phyloP scores from a whole-genome alignment of 2,797 vertebrate species.

The Galaxias olidus region DNA sequence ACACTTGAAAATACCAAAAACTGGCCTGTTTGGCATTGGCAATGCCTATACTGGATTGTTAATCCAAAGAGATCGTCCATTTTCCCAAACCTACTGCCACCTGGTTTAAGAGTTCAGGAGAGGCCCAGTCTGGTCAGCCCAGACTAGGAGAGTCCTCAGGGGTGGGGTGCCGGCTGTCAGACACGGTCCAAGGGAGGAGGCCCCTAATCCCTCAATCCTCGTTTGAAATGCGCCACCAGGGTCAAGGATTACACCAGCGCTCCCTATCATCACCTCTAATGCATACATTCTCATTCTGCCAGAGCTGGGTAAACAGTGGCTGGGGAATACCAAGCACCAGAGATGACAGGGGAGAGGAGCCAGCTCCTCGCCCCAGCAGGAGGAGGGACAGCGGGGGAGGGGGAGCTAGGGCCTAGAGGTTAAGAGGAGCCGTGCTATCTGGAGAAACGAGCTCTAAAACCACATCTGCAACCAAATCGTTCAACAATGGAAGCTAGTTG shows the following conservation, averaged over 20 bases:
- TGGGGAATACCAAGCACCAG: slow-evolving; percentile 30
- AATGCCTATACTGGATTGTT: no score
- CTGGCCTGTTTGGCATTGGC: no score
- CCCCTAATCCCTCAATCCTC: slow-evolving; percentile 69
- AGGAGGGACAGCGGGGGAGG: neutral
- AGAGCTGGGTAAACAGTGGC: slow-evolving; percentile 51
- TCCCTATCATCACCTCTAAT: slow-evolving; percentile 61
- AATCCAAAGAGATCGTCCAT: no score
- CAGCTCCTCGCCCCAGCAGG: neutral
- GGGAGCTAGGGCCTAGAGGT: no score
- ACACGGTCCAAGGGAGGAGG: slow-evolving; percentile 34
- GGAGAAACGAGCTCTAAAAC: neutral
- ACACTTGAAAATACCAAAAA: no score
- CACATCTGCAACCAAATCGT: slow-evolving; percentile 2
- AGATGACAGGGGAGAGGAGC: slow-evolving; percentile 14
- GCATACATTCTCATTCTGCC: slow-evolving; percentile 63
- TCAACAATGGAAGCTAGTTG: neutral
- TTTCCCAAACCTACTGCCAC: no score
- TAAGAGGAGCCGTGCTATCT: neutral
- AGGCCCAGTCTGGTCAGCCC: no score
- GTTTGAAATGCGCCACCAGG: slow-evolving; percentile 64
- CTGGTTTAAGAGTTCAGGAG: no score
- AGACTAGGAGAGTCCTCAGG: slow-evolving; percentile 32
- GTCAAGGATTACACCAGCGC: slow-evolving; percentile 64
- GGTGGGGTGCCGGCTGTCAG: slow-evolving; percentile 47